Evolutionary conservation across 1,140 invertebrate genomes (phyloP), one percentile per base, ranked within the genome.

Genomic region (Apis florea): DNA sequence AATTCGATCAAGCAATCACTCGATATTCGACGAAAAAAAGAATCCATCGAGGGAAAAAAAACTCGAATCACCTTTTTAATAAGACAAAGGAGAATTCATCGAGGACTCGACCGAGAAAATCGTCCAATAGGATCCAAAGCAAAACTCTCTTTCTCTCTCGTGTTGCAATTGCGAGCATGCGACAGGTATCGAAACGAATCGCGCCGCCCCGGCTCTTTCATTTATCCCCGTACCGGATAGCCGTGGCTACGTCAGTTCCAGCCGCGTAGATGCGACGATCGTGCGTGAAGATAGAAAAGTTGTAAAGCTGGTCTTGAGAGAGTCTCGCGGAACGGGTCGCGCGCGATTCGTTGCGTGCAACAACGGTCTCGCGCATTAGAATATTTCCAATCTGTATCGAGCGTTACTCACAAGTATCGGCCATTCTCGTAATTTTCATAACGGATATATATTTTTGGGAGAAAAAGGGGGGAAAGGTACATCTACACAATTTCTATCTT

Each of bases 261-360:
- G 64, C 81, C 69, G 82, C 51, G 31, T 81, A 86, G 88, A 89
- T 87, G 87, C 84, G 81, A 90, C 82, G 89, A 88, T 90, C 89
- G 86, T 86, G 89, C 88, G 87, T 87, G 84, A 89, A 90, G 85
- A 85, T 88, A 84, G 88, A 89, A 88, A 88, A 90, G 90, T 84
- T 89, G 89, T 56, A 86, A 83, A 86, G 86, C 89, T 85, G 80
- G 49, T 67, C 69, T 66, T 13, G 10, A 40, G 31, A 40, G 31
- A 6, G 31, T 6, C 31, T 6, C 31, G 31, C 6, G 66, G 54
- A 79, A 54, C 67, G 49, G 61, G 66, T 72, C 31, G 31, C 31
- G 31, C 31, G 64, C 83, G 83, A 80, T 86, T 75, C 73, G 74
- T 49, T 64, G 74, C 74, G 70, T 70, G 83, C 73, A 61, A 53